Conservation (phyloP, 2,888 invertebrate species). For the Drosophila nr. medialis region DNA sequence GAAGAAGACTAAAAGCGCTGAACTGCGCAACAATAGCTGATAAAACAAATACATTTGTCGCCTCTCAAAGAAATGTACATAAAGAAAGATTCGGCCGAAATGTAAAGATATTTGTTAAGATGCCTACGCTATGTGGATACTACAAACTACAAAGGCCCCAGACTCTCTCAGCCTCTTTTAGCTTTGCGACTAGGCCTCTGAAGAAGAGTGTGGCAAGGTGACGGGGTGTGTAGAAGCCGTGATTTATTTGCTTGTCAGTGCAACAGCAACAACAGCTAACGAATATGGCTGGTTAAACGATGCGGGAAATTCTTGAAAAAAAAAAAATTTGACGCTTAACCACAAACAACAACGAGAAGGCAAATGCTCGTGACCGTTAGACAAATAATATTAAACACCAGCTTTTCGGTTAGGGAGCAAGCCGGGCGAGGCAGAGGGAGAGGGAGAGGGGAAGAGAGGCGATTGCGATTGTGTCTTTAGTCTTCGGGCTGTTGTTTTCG, state of each 20-base stretch:
- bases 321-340: conserved; percentile 70
- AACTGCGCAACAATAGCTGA: conserved; percentile 71
- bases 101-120: conserved; percentile 70
- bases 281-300: conserved; percentile 74
- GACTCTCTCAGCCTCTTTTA: conserved; percentile 14
- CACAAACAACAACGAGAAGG: conserved; percentile 68
- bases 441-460: not conserved
- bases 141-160: conserved; percentile 47
- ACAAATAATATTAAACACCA: conserved; percentile 79
- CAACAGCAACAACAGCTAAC: conserved; percentile 60
- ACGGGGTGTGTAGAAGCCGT: conserved; percentile 47
- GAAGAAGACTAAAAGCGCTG: conserved; percentile 14
- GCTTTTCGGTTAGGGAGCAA: conserved; percentile 19
- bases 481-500: conserved; percentile 21
- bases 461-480: conserved; percentile 37
- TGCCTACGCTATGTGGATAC: conserved; percentile 53
- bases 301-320: conserved; percentile 75
- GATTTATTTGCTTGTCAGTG: conserved; percentile 79
- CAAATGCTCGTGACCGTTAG: conserved; percentile 78
- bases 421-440: not conserved
- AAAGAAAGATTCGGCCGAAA: conserved; percentile 66
- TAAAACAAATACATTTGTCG: conserved; percentile 79
- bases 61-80: conserved; percentile 67
- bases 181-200: conserved; percentile 14
- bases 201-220: not conserved